Evolutionary conservation across 2,113 vertebrate genomes (phyloP), one percentile per base, ranked within the genome.

Genomic region (Otolemur garnettii): DNA sequence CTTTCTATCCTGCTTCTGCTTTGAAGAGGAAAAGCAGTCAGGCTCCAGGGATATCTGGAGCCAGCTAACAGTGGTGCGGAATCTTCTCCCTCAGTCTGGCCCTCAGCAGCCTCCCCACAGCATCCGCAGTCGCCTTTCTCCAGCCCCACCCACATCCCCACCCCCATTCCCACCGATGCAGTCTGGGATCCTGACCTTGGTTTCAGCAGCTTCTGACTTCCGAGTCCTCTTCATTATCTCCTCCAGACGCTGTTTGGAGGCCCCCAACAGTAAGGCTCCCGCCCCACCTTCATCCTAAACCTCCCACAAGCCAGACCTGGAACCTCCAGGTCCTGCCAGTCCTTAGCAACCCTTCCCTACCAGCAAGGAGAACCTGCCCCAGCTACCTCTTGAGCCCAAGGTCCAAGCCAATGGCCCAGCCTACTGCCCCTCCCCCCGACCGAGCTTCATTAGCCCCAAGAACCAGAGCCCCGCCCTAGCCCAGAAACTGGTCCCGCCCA

Each of bases 221-320:
- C 99, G 99, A 0, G 99, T 99, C 97, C 99, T 99, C 98, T 99
- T 99, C 99, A 99, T 99, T 95, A 99, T 99, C 98, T 99, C 99
- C 35, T 99, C 99, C 97, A 99, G 98, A 77, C 99, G 99, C 99
- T 99, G 98, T 14, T 0, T 26, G 79, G 72, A 91, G 71, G 62
- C 6, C 80, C 55, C 91, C 15, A 33, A 24, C n/a, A 55, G 90
- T 97, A 28, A 97, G 91, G 21, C 26, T 62, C 62, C 30, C 60
- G 15, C 2, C 7, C 21, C 0, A 33, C 19, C 59, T 69, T 35
- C 18, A 35, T 38, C 35, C 35, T 50, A n/a, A 45, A 85, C 22
- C 57, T 71, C 78, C 87, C 80, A 42, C 64, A 57, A 13, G 33
- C 50, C 66, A 33, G 38, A 11, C n/a, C n/a, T 19, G 35, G 26